A percentile compares a stretch with the other conserved stretches of the same genome.
Conservation (phyloP, 2,797 vertebrate genomes). For the Siniperca obscura region DNA sequence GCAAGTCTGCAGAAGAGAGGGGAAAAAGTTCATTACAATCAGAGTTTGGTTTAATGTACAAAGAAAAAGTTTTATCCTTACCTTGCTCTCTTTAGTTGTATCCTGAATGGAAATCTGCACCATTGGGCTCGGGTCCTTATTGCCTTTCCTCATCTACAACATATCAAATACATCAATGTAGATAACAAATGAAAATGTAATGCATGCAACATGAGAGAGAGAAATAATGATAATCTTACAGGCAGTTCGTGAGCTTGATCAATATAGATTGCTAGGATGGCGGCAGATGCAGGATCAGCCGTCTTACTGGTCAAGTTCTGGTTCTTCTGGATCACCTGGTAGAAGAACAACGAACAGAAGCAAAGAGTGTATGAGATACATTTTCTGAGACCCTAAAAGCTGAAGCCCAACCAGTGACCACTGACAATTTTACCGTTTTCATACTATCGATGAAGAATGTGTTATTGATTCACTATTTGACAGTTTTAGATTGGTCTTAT, state of each 20-base stretch:
- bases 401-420: neutral
- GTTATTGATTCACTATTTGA: neutral
- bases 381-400: neutral
- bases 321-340: conserved; percentile 91
- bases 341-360: neutral
- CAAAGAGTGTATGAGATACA: neutral
- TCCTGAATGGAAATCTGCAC: conserved; percentile 93
- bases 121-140: conserved; percentile 91
- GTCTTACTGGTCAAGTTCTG: conserved; percentile 85
- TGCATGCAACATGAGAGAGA: neutral
- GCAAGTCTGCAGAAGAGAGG: conserved; percentile 81
- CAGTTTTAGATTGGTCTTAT: neutral
- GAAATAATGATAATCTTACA: conserved; percentile 79
- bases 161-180: conserved; percentile 18
- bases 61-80: conserved; percentile 54
- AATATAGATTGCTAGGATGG: conserved; percentile 92
- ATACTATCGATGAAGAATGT: neutral
- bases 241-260: conserved; percentile 92
- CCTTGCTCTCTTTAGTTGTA: conserved; percentile 91
- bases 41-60: neutral
- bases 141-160: conserved; percentile 91
- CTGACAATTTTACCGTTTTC: neutral
- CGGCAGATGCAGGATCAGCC: conserved; percentile 88
- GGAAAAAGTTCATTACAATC: neutral
- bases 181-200: neutral